These are phyloP conservation scores for Emydocephalus ijimae DNA, from an alignment of 2,113 vertebrate species.

Conservation along the genomic window DNA sequence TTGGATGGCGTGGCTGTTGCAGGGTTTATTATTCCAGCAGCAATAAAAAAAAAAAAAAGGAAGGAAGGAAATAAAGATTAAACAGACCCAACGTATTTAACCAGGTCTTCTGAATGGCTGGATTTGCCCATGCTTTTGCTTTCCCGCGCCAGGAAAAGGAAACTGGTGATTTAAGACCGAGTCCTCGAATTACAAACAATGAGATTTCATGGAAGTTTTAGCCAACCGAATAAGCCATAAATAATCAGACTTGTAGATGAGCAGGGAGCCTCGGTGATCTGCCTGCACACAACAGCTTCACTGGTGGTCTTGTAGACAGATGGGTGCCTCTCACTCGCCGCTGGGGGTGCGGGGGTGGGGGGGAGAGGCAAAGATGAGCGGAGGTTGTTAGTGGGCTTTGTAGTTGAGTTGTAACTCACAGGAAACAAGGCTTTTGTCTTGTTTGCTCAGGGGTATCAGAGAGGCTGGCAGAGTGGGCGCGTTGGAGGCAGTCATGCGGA, in stretches of 20 bases:
- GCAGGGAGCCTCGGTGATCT: neutral
- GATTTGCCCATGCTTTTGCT: neutral
- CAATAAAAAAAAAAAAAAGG: neutral
- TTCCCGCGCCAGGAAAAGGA: neutral
- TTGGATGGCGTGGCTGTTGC: no score
- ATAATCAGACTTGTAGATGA: neutral
- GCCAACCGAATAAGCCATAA: neutral
- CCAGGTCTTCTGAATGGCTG: neutral
- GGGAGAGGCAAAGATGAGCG: neutral
- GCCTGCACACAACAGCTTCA: neutral
- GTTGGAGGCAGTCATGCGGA: neutral
- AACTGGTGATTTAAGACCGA: neutral
- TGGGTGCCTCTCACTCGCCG: neutral
- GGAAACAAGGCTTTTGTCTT: slow-evolving; percentile 24
- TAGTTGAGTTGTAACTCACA: slow-evolving; percentile 24
- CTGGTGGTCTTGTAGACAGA: neutral
- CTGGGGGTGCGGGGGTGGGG: neutral
- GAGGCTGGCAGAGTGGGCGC: neutral
- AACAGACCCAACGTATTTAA: neutral
- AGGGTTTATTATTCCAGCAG: neutral
- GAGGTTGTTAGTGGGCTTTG: slow-evolving; percentile 17
- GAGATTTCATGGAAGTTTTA: neutral
- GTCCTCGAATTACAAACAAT: no score
- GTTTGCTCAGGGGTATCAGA: neutral
- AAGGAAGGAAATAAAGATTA: neutral